Base-by-base conservation (phyloP, 1,140 invertebrate species). In the Papilio xuthus region DNA sequence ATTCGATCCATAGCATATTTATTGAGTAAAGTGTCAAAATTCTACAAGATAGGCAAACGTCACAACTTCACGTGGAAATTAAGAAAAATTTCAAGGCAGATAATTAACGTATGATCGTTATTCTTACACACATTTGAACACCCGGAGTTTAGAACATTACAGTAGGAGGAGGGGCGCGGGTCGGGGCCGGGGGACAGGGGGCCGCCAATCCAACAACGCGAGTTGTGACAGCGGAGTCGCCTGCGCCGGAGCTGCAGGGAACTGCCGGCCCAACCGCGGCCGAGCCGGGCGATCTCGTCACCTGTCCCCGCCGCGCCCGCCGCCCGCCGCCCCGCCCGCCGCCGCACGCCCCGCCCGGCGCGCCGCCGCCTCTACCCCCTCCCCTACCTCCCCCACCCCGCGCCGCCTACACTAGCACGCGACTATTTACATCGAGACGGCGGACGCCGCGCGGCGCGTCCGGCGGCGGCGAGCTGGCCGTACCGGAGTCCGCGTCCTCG, bases 21-120 rank as follows among this genome's bases (percentile, higher is more conserved):
- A 93, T 93, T 93, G 86, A 91, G 86, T 93, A 93, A 93, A 94
- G 90, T 92, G 88, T 94, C 91, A 92, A 93, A 92, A 94, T 91
- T 89, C 92, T 94, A 94, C 91, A 93, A 92, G 89, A 88, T 92
- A 92, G 91, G 90, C 90, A 92, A 93, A 92, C 90, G 90, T 93
- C 92, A 93, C 91, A 93, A 92, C 90, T 92, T 90, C 81, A 88
- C 84, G 86, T 92, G 90, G 90, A 92, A 91, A 92, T 90, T 88
- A 89, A 88, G 88, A 87, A 90, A 90, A 87, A 83, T 78, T 89
- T 89, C 86, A 93, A 92, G 90, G 90, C 90, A 92, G 84, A 88
- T 83, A 85, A 90, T 91, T 88, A 87, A 91, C 82, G 79, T 82
- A 82, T 88, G 80, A 77, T 85, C 78, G 82, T 80, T 83, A 89